Evolutionary conservation across 1,140 invertebrate genomes (phyloP), one percentile per base, ranked within the genome.

Genomic region (Rhopalosiphum maidis): DNA sequence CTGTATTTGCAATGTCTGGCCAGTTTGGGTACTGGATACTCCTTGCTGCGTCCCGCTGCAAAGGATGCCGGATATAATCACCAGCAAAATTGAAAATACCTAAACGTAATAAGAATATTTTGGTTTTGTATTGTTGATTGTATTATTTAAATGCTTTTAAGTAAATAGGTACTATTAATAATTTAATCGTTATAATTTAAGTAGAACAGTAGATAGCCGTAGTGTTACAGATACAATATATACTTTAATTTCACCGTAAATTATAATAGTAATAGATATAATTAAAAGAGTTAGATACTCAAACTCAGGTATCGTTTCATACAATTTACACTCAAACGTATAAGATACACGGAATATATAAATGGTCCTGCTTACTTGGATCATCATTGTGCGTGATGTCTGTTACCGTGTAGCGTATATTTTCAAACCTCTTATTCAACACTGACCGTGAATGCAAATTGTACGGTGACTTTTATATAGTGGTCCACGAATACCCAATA

Each of bases 1-100:
- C 41, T 93, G 91, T 8, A 93, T 55, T 93, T 93, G 91, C 25
- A 93, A 55, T 41, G 91, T 86, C 15, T 93, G 91, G 0, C 91
- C 48, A 51, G 91, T 15, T 93, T 93, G 91, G 15, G 91, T 93
- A 54, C 37, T 93, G 9, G 91, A 93, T 55, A 93, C n/a, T 37
- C 43, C 82, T 93, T 93, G 91, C 54, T 93, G 91, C 9, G 91
- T 43, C 11, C 77, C 77, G 21, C 82, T 93, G 48, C 91, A 85
- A 41, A 93, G 35, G 25, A 85, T 51, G 23, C 91, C 48, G 25
- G 82, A 86, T 43, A 37, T 30, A 25, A 93, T 55, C 91, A 93
- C 82, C 48, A 93, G 15, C 9, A 93, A 15, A 86, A 93, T 55
- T 25, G 91, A 54, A 86, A 86, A 23, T 46, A 55, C 25, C 91